Evolutionary conservation across 2,888 invertebrate genomes (phyloP), one percentile per base, ranked within the genome.

Genomic region (Nomada goodeniana): DNA sequence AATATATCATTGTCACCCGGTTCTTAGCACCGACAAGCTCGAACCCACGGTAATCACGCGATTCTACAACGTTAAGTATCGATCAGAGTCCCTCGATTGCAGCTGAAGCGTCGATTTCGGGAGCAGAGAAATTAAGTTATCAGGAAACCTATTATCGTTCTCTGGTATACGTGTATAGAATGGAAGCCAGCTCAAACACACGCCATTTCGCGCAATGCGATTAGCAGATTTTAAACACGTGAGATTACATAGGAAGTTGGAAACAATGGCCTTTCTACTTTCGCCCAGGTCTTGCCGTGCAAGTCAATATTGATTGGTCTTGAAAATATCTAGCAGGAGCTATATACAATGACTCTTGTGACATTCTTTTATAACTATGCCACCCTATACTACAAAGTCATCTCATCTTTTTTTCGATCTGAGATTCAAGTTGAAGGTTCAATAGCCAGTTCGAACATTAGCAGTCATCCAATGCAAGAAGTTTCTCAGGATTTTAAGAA

Each of bases 111-210:
- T 59, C 61, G 57, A 72, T 69, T 52, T 52, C 67, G 72, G 61
- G 42, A 65, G 42, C 13, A n/a, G 42, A 18, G 65, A 61, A 80
- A 80, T 60, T 65, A 70, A 80, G 69, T 81, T 81, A 81, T 60
- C 80, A 64, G 52, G 59, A 65, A 70, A 55, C 63, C 69, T 65
- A 81, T 70, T 60, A 55, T 69, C 64, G 61, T 47, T 44, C 50
- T 69, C 60, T 68, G 59, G 68, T 80, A 61, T 50, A 70, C 64
- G 64, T 47, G 68, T 36, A 63, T 55, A 42, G 61, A 52, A 68
- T 68, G 60, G 68, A 64, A 81, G 47, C 69, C 53, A 29, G 64
- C 63, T 65, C 20, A 50, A 74, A 70, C 70, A 65, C 74, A 53
- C 50, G 69, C 64, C 69, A 81, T 74, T 65, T 57, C 60, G 26